Conservation (phyloP, 37 sponge, comb jelly and placozoan genomes). For the Cliona cf. orientalis region DNA sequence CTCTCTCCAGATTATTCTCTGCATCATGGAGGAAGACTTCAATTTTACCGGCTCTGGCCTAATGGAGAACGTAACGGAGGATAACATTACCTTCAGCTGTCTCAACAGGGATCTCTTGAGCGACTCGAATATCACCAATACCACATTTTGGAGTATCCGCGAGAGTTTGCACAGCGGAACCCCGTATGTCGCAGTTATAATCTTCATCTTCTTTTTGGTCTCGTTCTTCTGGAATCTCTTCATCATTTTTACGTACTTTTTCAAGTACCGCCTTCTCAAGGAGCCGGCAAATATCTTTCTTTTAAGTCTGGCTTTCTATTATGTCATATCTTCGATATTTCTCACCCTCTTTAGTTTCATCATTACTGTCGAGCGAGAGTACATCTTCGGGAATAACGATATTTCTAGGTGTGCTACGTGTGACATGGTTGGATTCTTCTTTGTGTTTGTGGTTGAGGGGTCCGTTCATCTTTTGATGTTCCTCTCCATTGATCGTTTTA, state of each 20-base stretch:
- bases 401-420: conserved; percentile 55
- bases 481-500: conserved; percentile 72
- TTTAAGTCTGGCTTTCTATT: conserved; percentile 48
- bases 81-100: background rate
- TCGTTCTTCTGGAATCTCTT: conserved; percentile 77
- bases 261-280: conserved; percentile 54
- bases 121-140: conserved; percentile 20
- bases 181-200: conserved; percentile 33
- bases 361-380: conserved; percentile 21
- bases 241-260: conserved; percentile 57
- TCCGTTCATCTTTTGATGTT: conserved; percentile 62
- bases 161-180: conserved; percentile 8
- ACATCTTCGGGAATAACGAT: conserved; percentile 59
- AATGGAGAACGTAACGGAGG: too few relatives aligned
- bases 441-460: conserved; percentile 40
- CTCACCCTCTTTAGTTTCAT: conserved; percentile 40
- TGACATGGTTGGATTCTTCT: conserved; percentile 41
- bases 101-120: background rate
- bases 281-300: conserved; percentile 76
- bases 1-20: background rate
- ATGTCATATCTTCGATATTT: conserved; percentile 41
- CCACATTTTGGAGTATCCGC: conserved; percentile 37
- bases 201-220: conserved; percentile 61
- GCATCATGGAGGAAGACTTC: too few relatives aligned
- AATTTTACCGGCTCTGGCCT: too few relatives aligned